phyloP scores from a whole-genome alignment of 2,888 invertebrate species.

The Lasioglossum morio region DNA sequence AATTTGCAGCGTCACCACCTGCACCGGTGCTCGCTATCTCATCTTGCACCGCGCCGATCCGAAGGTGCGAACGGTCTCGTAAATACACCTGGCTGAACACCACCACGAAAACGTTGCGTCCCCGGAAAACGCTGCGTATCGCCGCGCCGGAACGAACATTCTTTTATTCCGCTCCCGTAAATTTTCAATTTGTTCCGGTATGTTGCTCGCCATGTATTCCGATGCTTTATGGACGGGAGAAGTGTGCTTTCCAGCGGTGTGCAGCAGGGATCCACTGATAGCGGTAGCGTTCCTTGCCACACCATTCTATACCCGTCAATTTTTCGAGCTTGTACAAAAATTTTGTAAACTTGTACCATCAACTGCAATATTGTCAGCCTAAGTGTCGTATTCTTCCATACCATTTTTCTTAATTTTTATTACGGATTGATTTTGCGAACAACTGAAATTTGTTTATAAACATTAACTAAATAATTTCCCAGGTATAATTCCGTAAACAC shows the following conservation, averaged over 20 bases:
- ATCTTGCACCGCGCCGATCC: conserved; percentile 18
- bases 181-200: conserved; percentile 14
- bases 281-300: background rate
- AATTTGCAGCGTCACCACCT: conserved; percentile 68
- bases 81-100: conserved; percentile 21
- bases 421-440: no score
- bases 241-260: background rate
- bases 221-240: background rate
- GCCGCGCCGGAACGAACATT: background rate
- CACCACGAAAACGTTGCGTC: conserved; percentile 6
- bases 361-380: background rate
- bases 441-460: no score
- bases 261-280: background rate
- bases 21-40: conserved; percentile 57
- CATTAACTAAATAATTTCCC: no score
- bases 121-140: conserved; percentile 10
- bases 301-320: background rate
- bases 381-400: background rate
- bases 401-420: no score
- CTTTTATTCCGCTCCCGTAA: conserved; percentile 2
- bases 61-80: conserved; percentile 39
- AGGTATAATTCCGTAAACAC: no score
- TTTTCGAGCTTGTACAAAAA: background rate
- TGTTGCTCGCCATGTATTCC: background rate
- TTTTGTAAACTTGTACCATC: background rate